Evolutionary conservation across 2,888 invertebrate species (phyloP).

Genomic region (Prosopocoilus inquinatus): DNA sequence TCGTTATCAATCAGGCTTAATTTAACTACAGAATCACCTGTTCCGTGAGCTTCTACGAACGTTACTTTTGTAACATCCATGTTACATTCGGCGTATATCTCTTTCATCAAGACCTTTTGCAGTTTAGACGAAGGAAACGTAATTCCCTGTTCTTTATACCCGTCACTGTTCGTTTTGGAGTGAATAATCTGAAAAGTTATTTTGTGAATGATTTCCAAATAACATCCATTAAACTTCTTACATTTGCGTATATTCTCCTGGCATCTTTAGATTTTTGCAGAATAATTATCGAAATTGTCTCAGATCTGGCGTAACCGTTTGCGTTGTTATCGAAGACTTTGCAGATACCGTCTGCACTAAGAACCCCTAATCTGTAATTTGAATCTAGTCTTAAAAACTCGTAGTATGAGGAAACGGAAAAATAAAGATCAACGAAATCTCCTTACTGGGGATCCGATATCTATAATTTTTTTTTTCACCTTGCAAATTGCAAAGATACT

Average conservation of each 20-base stretch:
- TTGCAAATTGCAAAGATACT: constrained; percentile 82
- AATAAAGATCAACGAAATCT: too few relatives aligned
- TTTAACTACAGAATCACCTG: neutral
- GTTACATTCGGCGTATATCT: constrained; percentile 68
- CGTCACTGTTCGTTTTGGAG: constrained; percentile 46
- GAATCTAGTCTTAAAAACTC: neutral
- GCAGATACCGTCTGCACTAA: constrained; percentile 83
- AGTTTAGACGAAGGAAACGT: constrained; percentile 51
- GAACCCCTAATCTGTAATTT: constrained; percentile 63
- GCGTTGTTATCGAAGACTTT: constrained; percentile 86
- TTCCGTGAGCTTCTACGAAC: constrained; percentile 74
- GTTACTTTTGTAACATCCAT: constrained; percentile 68
- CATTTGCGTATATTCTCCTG: constrained; percentile 53
- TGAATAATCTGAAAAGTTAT: constrained; percentile 29
- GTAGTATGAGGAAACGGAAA: too few relatives aligned
- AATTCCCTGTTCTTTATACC: constrained; percentile 47
- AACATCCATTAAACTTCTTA: constrained; percentile 29
- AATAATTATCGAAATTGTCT: constrained; percentile 68
- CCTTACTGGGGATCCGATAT: too few relatives aligned
- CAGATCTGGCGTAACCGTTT: constrained; percentile 81
- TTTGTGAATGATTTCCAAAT: too few relatives aligned
- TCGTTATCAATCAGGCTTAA: neutral
- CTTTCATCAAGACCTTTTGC: constrained; percentile 60
- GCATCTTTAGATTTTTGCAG: constrained; percentile 64
- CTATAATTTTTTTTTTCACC: constrained; percentile 45